phyloP scores from a whole-genome alignment of 2,113 vertebrate genomes.

The Gyps fulvus region DNA sequence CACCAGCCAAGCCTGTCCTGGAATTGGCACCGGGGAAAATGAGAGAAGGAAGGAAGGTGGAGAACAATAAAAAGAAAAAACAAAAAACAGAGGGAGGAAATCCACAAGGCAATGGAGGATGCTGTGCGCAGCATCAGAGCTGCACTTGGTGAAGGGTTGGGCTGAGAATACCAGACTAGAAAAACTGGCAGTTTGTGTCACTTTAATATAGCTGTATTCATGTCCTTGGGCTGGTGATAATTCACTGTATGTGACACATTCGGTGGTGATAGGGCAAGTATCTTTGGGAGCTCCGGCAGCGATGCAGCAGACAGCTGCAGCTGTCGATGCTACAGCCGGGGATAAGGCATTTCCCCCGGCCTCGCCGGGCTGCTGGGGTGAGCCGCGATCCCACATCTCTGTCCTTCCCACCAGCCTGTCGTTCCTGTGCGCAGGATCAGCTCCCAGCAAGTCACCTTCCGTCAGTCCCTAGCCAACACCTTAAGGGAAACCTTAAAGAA shows the following conservation, averaged over 20 bases:
- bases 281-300: not conserved
- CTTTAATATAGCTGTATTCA: not conserved
- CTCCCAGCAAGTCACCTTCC: not conserved
- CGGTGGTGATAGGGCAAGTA: accelerated
- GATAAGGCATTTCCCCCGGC: accelerated
- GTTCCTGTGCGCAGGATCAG: accelerated
- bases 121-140: not conserved
- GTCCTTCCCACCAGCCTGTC: not conserved
- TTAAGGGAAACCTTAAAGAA: not conserved
- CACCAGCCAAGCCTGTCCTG: not conserved
- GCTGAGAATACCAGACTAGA: not conserved
- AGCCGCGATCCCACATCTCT: accelerated
- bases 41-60: not conserved
- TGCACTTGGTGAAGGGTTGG: not conserved
- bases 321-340: not conserved
- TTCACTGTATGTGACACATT: accelerated
- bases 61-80: not conserved
- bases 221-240: not conserved
- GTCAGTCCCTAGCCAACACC: accelerated
- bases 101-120: not conserved
- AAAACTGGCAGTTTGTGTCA: not conserved
- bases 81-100: accelerated
- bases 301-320: not conserved
- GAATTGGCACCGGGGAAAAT: not conserved
- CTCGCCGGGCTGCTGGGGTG: not conserved